Conservation (phyloP, 2,113 vertebrate species). For the Cyprinus carpio region DNA sequence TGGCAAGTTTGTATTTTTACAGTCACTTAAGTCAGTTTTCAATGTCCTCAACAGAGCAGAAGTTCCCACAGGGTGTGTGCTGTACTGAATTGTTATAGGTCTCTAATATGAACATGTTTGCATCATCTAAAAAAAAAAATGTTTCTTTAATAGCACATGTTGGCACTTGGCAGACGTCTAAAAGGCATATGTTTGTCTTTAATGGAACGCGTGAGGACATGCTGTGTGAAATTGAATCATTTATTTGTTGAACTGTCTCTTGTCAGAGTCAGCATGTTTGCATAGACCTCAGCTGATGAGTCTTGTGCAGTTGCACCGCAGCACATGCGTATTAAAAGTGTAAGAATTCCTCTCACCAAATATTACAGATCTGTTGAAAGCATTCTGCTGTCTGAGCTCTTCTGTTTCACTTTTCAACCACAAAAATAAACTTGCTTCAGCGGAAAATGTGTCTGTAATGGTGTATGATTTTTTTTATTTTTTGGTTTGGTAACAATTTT, state of each 20-base stretch:
- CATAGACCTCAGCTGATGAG: slow-evolving; percentile 17
- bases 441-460: background rate
- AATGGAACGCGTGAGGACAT: slow-evolving; percentile 29
- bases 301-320: slow-evolving; percentile 37
- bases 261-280: slow-evolving; percentile 50
- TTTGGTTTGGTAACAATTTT: background rate
- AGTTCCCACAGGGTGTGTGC: slow-evolving; percentile 46
- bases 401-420: slow-evolving; percentile 53
- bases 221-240: slow-evolving; percentile 43
- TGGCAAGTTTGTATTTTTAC: slow-evolving; percentile 55
- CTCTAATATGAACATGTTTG: slow-evolving; percentile 38
- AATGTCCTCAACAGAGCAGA: slow-evolving; percentile 44
- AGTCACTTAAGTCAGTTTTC: slow-evolving; percentile 51
- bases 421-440: slow-evolving; percentile 55
- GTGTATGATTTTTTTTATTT: background rate
- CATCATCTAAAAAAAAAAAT: slow-evolving; percentile 26
- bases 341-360: slow-evolving; percentile 28
- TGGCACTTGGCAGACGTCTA: slow-evolving; percentile 46
- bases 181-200: slow-evolving; percentile 40
- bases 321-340: slow-evolving; percentile 29
- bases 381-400: slow-evolving; percentile 39
- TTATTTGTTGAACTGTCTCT: slow-evolving; percentile 46
- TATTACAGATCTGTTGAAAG: slow-evolving; percentile 33
- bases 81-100: slow-evolving; percentile 38
- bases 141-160: slow-evolving; percentile 39